phyloP scores from a whole-genome alignment of 2,113 vertebrate genomes.

The Limnothrissa miodon region DNA sequence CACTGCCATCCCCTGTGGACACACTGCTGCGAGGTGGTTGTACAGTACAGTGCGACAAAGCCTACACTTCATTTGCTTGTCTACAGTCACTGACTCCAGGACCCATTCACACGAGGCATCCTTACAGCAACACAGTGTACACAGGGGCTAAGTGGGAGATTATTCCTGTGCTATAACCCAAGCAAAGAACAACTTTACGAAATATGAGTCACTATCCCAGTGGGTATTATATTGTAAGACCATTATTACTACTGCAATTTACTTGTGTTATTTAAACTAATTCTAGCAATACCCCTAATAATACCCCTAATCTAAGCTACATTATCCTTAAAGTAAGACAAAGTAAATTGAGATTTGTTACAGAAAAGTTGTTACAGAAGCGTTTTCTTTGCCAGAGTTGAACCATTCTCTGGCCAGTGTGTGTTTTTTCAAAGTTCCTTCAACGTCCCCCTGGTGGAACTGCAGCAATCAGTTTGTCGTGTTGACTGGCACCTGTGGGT shows the following conservation, averaged over 20 bases:
- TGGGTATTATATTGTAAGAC: too few relatives aligned
- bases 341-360: not conserved
- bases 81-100: not conserved
- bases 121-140: not conserved
- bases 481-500: not conserved
- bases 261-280: not conserved
- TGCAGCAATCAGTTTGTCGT: not conserved
- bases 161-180: not conserved
- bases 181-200: not conserved
- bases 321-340: not conserved
- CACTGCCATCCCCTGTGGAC: not conserved
- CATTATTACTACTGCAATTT: too few relatives aligned
- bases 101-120: not conserved
- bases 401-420: not conserved
- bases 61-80: not conserved
- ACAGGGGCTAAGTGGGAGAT: not conserved
- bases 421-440: not conserved
- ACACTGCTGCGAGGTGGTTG: not conserved
- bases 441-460: not conserved
- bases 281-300: not conserved
- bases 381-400: not conserved
- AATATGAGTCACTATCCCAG: too few relatives aligned
- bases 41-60: not conserved
- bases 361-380: not conserved
- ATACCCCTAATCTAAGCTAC: not conserved